Evolutionary conservation across 2,888 invertebrate genomes (phyloP), one percentile per base, ranked within the genome.

Genomic region (Philopedon plagiatum): DNA sequence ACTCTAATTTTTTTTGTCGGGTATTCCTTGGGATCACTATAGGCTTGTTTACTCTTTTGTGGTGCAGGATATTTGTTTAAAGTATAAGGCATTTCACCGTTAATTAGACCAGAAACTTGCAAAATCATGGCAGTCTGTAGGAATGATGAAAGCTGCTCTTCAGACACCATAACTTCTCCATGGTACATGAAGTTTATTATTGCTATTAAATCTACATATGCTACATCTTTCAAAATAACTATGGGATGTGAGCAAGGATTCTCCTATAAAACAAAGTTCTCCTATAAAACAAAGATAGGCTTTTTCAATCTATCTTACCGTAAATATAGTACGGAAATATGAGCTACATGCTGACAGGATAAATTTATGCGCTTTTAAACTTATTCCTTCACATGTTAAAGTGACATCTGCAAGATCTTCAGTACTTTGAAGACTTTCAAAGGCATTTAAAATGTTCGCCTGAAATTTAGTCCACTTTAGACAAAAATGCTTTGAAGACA

Each of bases 391-490:
- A 83, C 91, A 92, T 79, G 91, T 91, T 81, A 92, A 87, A 74
- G 92, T 92, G 79, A 92, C 92, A 86, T 92, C 92, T 71, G 91
- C 91, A 79, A 92, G 87, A 85, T 91, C 90, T 85, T 92, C 91
- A 9, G 91, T 91, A 78, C 87, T 89, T 82, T 91, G 90, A 76
- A 92, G 86, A 78, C 90, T 91, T 85, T 91, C 91, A 82, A 92
- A 89, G 44, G 91, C 91, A 81, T 89, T 89, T 74, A 91, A 89
- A 81, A 92, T 91, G 80, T 91, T 92, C 70, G 88, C 88, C 85
- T 91, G 91, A 86, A 91, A 92, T 83, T 91, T 91, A 84, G 91
- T 92, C 92, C 92, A 92, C 86, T 91, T 90, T 83, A 92, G 88
- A 86, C 92, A 92, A 83, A 91, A 92, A 84, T 92, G 91, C 85